A percentile compares a stretch with the other conserved stretches of the same genome.
Evolutionary conservation across 1,140 invertebrate genomes (phyloP).

Genomic region (Heliconius hewitsoni): DNA sequence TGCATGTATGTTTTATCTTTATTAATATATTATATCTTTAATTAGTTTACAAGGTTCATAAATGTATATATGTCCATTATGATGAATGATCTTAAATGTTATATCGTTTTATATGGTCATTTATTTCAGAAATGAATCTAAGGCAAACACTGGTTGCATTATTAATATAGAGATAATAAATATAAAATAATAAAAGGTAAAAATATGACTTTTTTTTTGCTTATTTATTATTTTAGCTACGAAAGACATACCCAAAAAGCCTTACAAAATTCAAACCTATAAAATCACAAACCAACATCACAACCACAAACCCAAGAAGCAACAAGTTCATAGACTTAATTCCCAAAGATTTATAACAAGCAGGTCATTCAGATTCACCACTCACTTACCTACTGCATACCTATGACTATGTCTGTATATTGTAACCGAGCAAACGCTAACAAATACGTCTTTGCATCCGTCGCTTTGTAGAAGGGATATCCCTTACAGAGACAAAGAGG

Average conservation of each 20-base stretch:
- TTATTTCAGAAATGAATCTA: too few relatives aligned
- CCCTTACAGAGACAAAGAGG: conserved; percentile 7
- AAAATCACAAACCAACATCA: neutral
- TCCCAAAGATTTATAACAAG: neutral
- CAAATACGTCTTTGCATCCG: conserved; percentile 6
- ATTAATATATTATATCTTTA: neutral
- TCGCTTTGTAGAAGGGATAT: conserved; percentile 8
- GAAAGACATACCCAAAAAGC: too few relatives aligned
- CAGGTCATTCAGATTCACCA: neutral
- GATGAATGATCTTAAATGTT: too few relatives aligned
- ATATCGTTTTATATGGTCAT: too few relatives aligned
- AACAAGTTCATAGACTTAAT: neutral
- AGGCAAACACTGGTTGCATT: too few relatives aligned
- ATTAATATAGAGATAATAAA: too few relatives aligned
- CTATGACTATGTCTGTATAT: neutral
- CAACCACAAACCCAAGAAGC: neutral
- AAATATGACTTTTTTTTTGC: too few relatives aligned
- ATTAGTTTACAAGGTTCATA: too few relatives aligned
- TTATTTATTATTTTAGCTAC: too few relatives aligned
- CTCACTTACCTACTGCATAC: neutral
- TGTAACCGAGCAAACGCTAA: conserved; percentile 11
- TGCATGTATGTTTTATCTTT: neutral
- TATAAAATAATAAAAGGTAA: too few relatives aligned
- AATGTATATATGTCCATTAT: too few relatives aligned
- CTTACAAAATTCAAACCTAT: too few relatives aligned